Percentiles rank a stretch among this genome's conserved stretches.
phyloP scores from a whole-genome alignment of 2,113 vertebrate genomes.

The Sphyrna mokarran region DNA sequence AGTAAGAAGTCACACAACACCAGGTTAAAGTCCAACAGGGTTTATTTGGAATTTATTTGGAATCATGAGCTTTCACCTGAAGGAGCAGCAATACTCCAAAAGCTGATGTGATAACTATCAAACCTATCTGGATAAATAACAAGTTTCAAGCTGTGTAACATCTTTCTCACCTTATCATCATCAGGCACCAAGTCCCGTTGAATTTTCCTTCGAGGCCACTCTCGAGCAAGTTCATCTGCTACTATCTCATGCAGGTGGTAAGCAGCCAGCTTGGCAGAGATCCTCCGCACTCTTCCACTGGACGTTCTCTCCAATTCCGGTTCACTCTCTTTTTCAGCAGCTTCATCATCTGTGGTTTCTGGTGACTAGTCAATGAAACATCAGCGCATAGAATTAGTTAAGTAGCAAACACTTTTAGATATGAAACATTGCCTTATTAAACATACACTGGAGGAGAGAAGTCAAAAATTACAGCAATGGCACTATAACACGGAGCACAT shows the following conservation, averaged over 20 bases:
- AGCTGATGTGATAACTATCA: not conserved
- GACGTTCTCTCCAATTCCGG: slow-evolving; percentile 54
- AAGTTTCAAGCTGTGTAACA: not conserved
- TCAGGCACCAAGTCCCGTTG: slow-evolving; percentile 86
- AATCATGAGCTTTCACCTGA: no score
- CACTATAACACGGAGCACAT: not conserved
- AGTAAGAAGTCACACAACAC: no score
- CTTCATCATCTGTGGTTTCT: slow-evolving; percentile 22
- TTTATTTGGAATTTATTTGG: no score
- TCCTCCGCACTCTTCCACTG: slow-evolving; percentile 71
- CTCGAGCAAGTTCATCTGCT: slow-evolving; percentile 78
- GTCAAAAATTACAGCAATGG: not conserved
- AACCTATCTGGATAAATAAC: not conserved
- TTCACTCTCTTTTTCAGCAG: slow-evolving; percentile 54
- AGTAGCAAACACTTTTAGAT: not conserved
- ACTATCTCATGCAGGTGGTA: slow-evolving; percentile 86
- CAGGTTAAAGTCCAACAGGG: no score
- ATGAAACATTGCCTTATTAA: not conserved
- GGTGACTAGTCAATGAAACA: not conserved
- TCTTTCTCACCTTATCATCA: slow-evolving; percentile 62
- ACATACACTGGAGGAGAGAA: not conserved
- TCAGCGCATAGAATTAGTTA: not conserved
- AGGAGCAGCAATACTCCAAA: no score
- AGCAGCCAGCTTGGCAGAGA: slow-evolving; percentile 82
- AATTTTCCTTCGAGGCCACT: slow-evolving; percentile 91